A percentile compares a stretch with the other conserved stretches of the same genome.
Conservation (phyloP, 2,797 vertebrate species). For the Oreortyx pictus region DNA sequence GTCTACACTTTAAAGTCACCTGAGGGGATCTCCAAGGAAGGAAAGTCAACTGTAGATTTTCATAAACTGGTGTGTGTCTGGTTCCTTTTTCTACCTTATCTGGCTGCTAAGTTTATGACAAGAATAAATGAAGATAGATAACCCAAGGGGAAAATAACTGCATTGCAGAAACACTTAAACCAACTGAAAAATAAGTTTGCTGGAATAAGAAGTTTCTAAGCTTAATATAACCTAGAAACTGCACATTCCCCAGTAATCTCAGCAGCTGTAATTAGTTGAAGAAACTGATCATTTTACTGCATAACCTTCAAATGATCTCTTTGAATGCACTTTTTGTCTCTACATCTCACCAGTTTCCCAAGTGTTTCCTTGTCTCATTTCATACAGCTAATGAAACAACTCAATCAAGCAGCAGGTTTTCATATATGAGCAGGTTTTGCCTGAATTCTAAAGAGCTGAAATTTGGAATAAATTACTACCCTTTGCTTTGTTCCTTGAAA, state of each 20-base stretch:
- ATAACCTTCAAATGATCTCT: constrained; percentile 81
- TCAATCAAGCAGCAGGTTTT: constrained; percentile 76
- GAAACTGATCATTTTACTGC: constrained; percentile 72
- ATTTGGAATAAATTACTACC: constrained; percentile 39
- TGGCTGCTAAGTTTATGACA: neutral
- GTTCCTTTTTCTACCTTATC: constrained; percentile 1
- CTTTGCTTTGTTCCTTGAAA: constrained; percentile 18
- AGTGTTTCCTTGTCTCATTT: constrained; percentile 78
- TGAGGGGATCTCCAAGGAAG: neutral
- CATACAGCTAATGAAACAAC: constrained; percentile 79
- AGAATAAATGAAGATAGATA: constrained; percentile 52
- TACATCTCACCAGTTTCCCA: constrained; percentile 73
- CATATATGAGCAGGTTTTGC: constrained; percentile 48
- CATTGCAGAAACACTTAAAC: constrained; percentile 58
- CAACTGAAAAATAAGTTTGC: neutral
- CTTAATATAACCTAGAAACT: constrained; percentile 78
- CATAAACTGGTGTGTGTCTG: neutral
- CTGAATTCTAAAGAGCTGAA: constrained; percentile 30
- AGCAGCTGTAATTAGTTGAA: constrained; percentile 79
- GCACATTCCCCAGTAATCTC: constrained; percentile 72
- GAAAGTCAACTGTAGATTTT: neutral
- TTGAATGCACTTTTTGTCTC: constrained; percentile 75
- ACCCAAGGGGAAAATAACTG: neutral
- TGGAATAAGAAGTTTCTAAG: constrained; percentile 64
- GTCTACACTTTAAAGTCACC: neutral